Base-by-base conservation (phyloP, 2,113 vertebrate genomes). In the Gasterosteus aculeatus region DNA sequence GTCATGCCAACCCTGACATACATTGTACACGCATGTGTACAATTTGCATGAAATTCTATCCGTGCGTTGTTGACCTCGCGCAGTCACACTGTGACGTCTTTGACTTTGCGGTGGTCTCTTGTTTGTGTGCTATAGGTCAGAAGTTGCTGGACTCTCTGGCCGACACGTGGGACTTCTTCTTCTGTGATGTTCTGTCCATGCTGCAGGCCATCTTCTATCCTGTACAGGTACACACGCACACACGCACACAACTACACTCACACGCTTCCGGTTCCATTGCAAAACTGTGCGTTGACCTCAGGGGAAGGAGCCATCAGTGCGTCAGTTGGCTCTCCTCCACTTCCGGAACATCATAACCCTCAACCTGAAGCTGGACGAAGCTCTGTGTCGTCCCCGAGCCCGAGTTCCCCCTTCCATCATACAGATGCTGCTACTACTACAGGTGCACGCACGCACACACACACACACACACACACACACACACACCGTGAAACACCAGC, bases 151-250 rank as follows among this genome's bases (percentile, higher is more conserved):
- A 99, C 92, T 97, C 98, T 0, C 92, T 99, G 92, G 97, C 97
- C 0, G 97, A 98, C 91, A 98, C 97, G 0, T 99, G 98, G 98
- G 97, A 99, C 84, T 99, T 98, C 90, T 99, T 99, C 93, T 99
- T 99, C 92, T 95, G 97, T 19, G 96, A 99, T 54, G 96, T 99
- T 87, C 91, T 99, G 57, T 97, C 97, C 73, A 98, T 96, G 82
- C 95, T 99, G 65, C 98, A 97, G 92, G 98, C 97, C 80, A 97
- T 99, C 86, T 99, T 99, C 95, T 96, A 97, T 79, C 98, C 98
- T 0, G 98, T 99, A 11, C 98, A 99, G 97, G 98, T 98, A 85
- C 26, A 33, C 18, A 35, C 41, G 73, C 39, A 57, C 31, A 41
- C 4, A 3, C n/a, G 51, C 7, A 49, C 26, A 60, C 38, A 51